Evolutionary conservation across 2,888 invertebrate species (phyloP), one percentile per base, ranked within the genome.

Genomic region (Dicyrtomina minuta): DNA sequence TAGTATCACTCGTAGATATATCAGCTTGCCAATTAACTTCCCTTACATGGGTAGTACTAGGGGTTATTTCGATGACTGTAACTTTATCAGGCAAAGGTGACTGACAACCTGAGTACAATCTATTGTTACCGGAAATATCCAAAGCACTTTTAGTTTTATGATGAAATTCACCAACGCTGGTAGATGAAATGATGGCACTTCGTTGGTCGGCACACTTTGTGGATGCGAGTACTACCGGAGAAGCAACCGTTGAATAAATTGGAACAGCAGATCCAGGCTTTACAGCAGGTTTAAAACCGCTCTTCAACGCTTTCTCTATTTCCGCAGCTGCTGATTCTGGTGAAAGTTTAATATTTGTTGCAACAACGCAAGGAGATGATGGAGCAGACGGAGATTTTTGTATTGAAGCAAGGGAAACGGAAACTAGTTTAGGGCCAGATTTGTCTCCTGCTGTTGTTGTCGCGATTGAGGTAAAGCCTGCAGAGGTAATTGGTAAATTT

Each of bases 51-150:
- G 26, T n/a, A 2, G 27, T 55, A 26, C 27, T 55, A 22, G 55
- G 55, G 6, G 55, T 55, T 24, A 55, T 55, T 24, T 55, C 55
- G 24, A 55, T 55, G 5, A 55, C 27, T 24, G 55, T 55, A 1
- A 55, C 55, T 26, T 55, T 55, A 1, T 33, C 33, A 3, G 33
- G 33, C 8, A 8, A 33, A 33, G 33, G 33, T 33, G 33, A 8
- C 8, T 3, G 33, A 33, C 8, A 33, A 8, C 33, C 33, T 3
- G 33, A 33, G 8, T 33, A 33, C 3, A 33, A 3, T 33, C 33
- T 33, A n/a, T n/a, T n/a, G 33, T 8, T 33, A 5, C 33, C 33
- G 3, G 33, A 33, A 33, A 5, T 33, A 8, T 33, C 33, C 3
- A 33, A 33, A 33, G 33, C 33, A 33, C 33, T 33, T 33, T 33